A percentile compares a stretch with the other conserved stretches of the same genome.
Evolutionary conservation across 2,113 vertebrate species (phyloP).

Genomic region (Pardalotus punctatus): DNA sequence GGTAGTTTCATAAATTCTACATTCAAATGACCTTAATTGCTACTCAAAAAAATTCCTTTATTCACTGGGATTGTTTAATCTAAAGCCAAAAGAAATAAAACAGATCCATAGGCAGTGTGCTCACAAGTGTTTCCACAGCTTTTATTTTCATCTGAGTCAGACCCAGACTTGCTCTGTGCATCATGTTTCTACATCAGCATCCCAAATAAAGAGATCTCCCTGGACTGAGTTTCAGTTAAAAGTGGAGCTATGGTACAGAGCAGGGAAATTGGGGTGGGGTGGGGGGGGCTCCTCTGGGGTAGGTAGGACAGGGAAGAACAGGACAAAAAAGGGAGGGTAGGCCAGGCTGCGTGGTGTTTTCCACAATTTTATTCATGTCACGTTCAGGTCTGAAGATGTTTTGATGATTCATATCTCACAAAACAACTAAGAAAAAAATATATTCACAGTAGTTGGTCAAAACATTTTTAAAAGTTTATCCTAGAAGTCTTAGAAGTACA

Average conservation of each 20-base stretch:
- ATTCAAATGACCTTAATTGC: background rate
- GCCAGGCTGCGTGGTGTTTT: accelerated
- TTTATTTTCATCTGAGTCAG: background rate
- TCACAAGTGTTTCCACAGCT: background rate
- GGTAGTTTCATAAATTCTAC: background rate
- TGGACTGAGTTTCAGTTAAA: background rate
- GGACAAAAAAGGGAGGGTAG: background rate
- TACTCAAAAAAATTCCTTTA: background rate
- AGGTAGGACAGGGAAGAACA: background rate
- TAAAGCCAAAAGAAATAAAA: background rate
- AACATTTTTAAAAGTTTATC: background rate
- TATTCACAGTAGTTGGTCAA: background rate
- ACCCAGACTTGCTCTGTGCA: accelerated
- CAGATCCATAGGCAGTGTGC: background rate
- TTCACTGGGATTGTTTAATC: background rate
- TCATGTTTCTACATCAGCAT: background rate
- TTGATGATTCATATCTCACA: background rate
- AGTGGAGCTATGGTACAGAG: accelerated
- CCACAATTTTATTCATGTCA: background rate
- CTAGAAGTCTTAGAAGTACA: background rate
- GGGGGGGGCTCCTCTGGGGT: accelerated
- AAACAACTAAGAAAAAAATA: background rate
- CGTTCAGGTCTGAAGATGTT: background rate
- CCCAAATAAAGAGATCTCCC: background rate
- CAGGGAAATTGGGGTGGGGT: background rate